phyloP scores from a whole-genome alignment of 2,113 vertebrate species.

The Polypterus senegalus region DNA sequence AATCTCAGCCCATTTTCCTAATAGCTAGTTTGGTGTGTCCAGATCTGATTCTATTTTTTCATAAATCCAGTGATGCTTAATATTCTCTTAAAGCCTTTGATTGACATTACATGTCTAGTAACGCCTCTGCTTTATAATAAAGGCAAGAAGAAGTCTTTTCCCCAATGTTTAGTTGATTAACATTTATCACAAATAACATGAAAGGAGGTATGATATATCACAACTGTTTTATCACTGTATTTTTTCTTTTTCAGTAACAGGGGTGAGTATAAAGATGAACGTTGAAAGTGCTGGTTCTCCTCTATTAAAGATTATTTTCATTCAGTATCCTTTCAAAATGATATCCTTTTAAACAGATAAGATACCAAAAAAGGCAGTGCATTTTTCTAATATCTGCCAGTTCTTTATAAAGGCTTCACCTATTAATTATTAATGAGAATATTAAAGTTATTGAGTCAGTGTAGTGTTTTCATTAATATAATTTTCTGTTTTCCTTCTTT shows the following conservation, averaged over 20 bases:
- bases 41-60: neutral
- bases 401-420: no score
- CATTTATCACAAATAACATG: neutral
- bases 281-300: conserved; percentile 54
- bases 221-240: conserved; percentile 11
- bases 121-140: neutral
- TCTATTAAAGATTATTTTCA: conserved; percentile 46
- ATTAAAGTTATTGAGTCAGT: no score
- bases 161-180: neutral
- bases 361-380: no score
- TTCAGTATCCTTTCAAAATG: conserved; percentile 56
- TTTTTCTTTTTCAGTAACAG: conserved; percentile 57
- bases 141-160: neutral
- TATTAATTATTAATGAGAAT: no score
- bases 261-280: conserved; percentile 70
- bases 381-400: no score
- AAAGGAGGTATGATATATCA: neutral
- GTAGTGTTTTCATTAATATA: no score
- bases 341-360: conserved; percentile 51
- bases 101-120: neutral
- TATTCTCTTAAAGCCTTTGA: neutral
- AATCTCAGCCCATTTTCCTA: no score
- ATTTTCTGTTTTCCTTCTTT: no score
- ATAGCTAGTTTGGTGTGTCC: no score
- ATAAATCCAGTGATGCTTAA: neutral